phyloP scores from a whole-genome alignment of 2,113 vertebrate species.

The Ardeotis arabs region DNA sequence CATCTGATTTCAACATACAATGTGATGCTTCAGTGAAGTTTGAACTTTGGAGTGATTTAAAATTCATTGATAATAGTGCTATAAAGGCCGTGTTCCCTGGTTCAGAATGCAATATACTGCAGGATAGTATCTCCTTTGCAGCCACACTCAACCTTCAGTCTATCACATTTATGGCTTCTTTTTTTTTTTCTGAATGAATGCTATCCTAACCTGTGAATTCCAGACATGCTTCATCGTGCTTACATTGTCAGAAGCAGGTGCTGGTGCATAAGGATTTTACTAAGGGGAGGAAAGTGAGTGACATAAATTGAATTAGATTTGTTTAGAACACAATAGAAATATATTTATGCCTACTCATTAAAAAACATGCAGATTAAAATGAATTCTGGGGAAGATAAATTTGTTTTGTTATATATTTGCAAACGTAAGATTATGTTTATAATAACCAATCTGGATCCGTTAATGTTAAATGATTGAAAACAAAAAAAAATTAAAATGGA shows the following conservation, averaged over 20 bases:
- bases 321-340: background rate
- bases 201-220: constrained; percentile 32
- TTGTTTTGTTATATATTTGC: background rate
- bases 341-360: background rate
- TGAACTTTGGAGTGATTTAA: constrained; percentile 78
- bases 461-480: background rate
- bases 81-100: constrained; percentile 62
- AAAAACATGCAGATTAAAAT: background rate
- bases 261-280: background rate
- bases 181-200: background rate
- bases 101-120: constrained; percentile 59
- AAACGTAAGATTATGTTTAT: background rate
- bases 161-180: constrained; percentile 27
- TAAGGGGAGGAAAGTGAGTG: background rate
- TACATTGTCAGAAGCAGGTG: constrained; percentile 40
- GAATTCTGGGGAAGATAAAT: background rate
- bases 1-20: constrained; percentile 74
- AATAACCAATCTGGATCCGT: background rate
- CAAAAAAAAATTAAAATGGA: background rate
- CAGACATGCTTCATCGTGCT: background rate
- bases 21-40: constrained; percentile 75
- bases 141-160: constrained; percentile 7
- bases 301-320: background rate
- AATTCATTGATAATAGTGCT: constrained; percentile 71
- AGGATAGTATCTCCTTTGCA: constrained; percentile 24